These are phyloP conservation scores for Diplodus sargus DNA, from an alignment of 2,797 vertebrate genomes.

Conservation along the genomic window DNA sequence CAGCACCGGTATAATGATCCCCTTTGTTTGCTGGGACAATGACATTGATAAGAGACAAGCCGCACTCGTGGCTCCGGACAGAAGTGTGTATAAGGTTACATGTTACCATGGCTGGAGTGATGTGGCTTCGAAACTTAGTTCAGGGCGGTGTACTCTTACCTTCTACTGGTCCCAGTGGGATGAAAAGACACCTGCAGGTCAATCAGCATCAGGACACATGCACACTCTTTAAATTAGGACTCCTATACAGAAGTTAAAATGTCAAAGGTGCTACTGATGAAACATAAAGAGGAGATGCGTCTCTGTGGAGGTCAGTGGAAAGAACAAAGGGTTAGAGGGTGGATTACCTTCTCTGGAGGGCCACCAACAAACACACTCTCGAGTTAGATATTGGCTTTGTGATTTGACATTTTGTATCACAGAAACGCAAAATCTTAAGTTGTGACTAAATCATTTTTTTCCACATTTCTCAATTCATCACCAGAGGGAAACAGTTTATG, in stretches of 20 bases:
- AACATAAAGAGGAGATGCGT: conserved; percentile 25
- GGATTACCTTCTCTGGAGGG: conserved; percentile 4
- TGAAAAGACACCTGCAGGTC: conserved; percentile 65
- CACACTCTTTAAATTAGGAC: conserved; percentile 60
- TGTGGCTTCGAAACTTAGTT: conserved; percentile 61
- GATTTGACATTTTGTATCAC: not conserved
- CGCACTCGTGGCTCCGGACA: conserved; percentile 67
- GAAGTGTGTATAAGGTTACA: conserved; percentile 77
- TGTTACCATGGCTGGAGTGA: conserved; percentile 41
- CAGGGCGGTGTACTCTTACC: conserved; percentile 56
- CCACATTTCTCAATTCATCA: not conserved
- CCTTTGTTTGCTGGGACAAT: conserved; percentile 84
- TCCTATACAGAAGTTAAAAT: conserved; percentile 31
- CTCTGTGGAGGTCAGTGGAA: conserved; percentile 44
- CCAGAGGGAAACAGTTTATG: not conserved
- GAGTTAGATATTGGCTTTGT: not conserved
- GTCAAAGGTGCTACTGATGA: conserved; percentile 24
- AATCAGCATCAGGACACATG: conserved; percentile 74
- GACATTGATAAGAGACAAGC: conserved; percentile 77
- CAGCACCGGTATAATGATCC: conserved; percentile 78
- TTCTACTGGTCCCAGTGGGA: conserved; percentile 54
- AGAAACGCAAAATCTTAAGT: not conserved
- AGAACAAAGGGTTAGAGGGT: conserved; percentile 15
- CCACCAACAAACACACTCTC: conserved; percentile 30
- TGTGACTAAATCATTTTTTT: not conserved